Evolutionary conservation across 2,113 vertebrate genomes (phyloP).

Genomic region (Cebidichthys violaceus): DNA sequence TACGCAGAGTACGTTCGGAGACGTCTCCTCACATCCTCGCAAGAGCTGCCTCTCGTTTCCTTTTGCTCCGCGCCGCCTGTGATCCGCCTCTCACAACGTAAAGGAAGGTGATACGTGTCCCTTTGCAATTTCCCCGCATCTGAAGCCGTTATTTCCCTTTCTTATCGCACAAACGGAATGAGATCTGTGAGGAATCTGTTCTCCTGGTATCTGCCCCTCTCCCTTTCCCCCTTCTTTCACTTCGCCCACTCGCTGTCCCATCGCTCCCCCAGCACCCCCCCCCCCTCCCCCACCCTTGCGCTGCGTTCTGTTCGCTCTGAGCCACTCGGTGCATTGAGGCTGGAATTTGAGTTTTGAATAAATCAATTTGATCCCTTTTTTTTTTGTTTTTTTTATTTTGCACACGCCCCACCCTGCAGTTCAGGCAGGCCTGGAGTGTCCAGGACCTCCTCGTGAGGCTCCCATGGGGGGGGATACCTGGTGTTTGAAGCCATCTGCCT

Average conservation of each 20-base stretch:
- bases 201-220: constrained; percentile 59
- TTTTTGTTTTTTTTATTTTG: background rate
- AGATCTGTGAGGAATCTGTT: constrained; percentile 54
- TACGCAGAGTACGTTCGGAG: constrained; percentile 40
- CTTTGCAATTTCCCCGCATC: constrained; percentile 60
- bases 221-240: constrained; percentile 14
- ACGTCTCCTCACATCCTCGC: constrained; percentile 43
- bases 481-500: constrained; percentile 76
- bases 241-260: constrained; percentile 53
- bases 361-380: constrained; percentile 36
- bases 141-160: constrained; percentile 51
- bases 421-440: constrained; percentile 57
- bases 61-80: constrained; percentile 37
- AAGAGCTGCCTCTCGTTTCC: constrained; percentile 27
- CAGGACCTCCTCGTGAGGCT: constrained; percentile 66
- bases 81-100: constrained; percentile 60
- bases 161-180: constrained; percentile 54
- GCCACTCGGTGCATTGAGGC: constrained; percentile 45
- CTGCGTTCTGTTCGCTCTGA: constrained; percentile 43
- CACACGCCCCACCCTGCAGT: constrained; percentile 29
- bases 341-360: constrained; percentile 59
- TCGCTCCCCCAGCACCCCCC: constrained; percentile 11
- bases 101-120: constrained; percentile 53
- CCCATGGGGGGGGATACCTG: constrained; percentile 65
- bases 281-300: constrained; percentile 9